Evolutionary conservation across 2,797 vertebrate genomes (phyloP).

Genomic region (Alouatta caraya): DNA sequence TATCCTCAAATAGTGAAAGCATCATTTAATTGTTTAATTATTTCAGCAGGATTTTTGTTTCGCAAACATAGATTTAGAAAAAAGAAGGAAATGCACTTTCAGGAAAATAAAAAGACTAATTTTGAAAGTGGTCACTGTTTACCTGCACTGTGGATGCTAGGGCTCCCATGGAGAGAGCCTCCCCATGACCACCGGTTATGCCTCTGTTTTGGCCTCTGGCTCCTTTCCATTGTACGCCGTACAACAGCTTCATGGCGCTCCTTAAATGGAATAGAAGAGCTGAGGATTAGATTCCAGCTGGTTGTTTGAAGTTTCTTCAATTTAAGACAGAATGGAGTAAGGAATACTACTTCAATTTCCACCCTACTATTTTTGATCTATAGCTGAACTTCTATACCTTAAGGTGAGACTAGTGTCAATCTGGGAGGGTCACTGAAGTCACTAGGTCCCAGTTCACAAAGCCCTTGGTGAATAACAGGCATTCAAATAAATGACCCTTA

Average conservation of each 20-base stretch:
- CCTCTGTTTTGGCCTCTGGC: constrained; percentile 91
- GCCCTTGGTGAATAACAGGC: not conserved
- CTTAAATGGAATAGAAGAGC: constrained; percentile 80
- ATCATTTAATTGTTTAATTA: constrained; percentile 32
- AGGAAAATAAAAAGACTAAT: not conserved
- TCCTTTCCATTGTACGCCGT: constrained; percentile 91
- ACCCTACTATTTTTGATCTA: not conserved
- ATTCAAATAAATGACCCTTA: not conserved
- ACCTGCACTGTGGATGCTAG: constrained; percentile 87
- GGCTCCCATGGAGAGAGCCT: constrained; percentile 85
- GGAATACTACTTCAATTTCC: not conserved
- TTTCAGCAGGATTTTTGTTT: constrained; percentile 37
- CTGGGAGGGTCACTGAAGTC: not conserved
- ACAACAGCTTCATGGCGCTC: constrained; percentile 95
- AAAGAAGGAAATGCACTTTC: not conserved
- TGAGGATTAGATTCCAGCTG: not conserved
- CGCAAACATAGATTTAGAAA: constrained; percentile 29
- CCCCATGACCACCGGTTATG: constrained; percentile 97
- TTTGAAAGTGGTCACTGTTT: constrained; percentile 51
- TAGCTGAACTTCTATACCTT: not conserved
- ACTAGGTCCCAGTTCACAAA: not conserved
- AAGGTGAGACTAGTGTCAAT: not conserved
- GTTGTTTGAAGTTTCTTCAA: not conserved
- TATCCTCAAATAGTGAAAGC: constrained; percentile 26
- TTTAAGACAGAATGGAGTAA: not conserved